Evolutionary conservation across 2,113 vertebrate species (phyloP), one percentile per base, ranked within the genome.

Genomic region (Smithornis capensis): DNA sequence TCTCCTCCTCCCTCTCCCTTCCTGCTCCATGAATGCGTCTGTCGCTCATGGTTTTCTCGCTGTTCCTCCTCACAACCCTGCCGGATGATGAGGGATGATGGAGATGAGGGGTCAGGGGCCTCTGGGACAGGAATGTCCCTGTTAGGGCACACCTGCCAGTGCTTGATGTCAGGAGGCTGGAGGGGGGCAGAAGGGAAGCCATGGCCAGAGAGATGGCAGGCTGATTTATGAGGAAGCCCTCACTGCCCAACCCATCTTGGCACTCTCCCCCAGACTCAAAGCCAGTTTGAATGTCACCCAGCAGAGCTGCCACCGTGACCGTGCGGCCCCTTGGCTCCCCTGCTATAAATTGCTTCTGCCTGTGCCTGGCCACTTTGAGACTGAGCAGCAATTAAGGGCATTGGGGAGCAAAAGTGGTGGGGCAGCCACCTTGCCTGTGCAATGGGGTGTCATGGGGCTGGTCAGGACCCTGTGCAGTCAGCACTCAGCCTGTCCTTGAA

Each of bases 241-340:
- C 42, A 40, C 42, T 63, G 28, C 37, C 47, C 1, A 3, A 37
- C 55, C 45, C 6, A 3, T 91, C 91, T 87, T 82, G 50, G 65
- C 49, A 69, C 44, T 33, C 12, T 50, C 19, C 67, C 55, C 69
- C 9, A 22, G 62, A 67, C 64, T 75, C 68, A 63, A 63, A 91
- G 87, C 70, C 24, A 15, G 77, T 55, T 89, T 87, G 91, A 96
- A 95, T 96, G 93, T 97, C 93, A 94, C 83, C 85, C 89, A 56
- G 81, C 1, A 0, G 44, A 0, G 0, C 89, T 83, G 67, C 28
- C 33, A 62, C 74, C 1, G 0, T 2, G 9, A 35, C 64, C 5
- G 4, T 9, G 6, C 2, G 13, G 38, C 45, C 78, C 45, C 42
- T 75, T 83, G 42, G 74, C 63, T 94, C 63, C 64, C 22, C 9